Evolutionary conservation across 2,113 vertebrate species (phyloP).

Genomic region (Melierax canorus): DNA sequence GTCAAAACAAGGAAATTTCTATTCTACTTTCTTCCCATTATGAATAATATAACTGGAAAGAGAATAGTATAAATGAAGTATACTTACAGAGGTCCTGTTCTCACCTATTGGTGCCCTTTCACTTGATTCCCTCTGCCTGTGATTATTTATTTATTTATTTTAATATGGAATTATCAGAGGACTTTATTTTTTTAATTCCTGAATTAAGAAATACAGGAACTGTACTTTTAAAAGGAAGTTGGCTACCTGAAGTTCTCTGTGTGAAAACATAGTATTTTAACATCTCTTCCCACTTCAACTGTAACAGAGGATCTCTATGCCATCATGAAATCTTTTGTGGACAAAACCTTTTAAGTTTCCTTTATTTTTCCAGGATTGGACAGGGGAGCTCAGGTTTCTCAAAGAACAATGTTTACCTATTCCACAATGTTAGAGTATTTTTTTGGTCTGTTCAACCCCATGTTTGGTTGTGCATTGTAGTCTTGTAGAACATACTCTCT

Average conservation of each 20-base stretch:
- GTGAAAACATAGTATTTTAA: not conserved
- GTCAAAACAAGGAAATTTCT: not conserved
- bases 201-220: not conserved
- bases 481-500: not conserved
- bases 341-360: not conserved
- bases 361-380: not conserved
- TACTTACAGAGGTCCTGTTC: not conserved
- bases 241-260: not conserved
- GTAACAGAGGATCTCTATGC: not conserved
- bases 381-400: not conserved
- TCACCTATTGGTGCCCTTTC: not conserved
- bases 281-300: not conserved
- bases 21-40: not conserved
- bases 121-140: not conserved
- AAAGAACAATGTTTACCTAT: not conserved
- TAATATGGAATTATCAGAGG: not conserved
- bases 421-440: not conserved
- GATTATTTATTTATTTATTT: not conserved
- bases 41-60: not conserved
- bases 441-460: not conserved
- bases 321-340: not conserved
- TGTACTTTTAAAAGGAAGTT: not conserved
- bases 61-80: not conserved
- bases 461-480: not conserved
- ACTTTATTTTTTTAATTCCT: not conserved